A percentile compares a stretch with the other conserved stretches of the same genome.
Evolutionary conservation across 2,113 vertebrate species (phyloP).

Genomic region (Dolichotis patagonum): DNA sequence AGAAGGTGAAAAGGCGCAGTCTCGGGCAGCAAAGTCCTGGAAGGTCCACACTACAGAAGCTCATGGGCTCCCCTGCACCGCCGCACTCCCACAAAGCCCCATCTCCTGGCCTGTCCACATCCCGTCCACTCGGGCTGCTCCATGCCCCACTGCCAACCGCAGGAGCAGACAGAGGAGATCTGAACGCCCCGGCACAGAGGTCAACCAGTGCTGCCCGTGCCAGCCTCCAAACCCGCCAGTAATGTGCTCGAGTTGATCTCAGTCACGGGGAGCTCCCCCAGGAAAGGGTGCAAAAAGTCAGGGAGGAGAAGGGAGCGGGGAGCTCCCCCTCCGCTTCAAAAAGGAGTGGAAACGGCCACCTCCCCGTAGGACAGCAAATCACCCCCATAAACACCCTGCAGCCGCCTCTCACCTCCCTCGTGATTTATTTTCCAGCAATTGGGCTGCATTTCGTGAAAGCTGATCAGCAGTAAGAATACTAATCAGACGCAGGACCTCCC

Average conservation of each 20-base stretch:
- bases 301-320: background rate
- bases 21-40: background rate
- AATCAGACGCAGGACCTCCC: conserved; percentile 14
- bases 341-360: background rate
- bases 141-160: fast-evolving
- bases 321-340: background rate
- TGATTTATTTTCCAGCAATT: conserved; percentile 36
- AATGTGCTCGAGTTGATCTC: background rate
- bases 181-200: background rate
- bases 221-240: background rate
- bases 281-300: background rate
- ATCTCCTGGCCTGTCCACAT: background rate
- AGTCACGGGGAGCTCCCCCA: background rate
- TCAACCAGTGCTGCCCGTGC: background rate
- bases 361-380: background rate
- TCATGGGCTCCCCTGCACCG: background rate
- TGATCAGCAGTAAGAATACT: conserved; percentile 1
- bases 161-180: background rate
- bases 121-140: background rate
- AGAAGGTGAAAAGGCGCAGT: background rate
- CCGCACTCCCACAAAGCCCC: background rate
- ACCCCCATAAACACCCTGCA: conserved; percentile 8
- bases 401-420: background rate
- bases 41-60: background rate
- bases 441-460: conserved; percentile 15